Conservation (phyloP, 1,140 invertebrate species). For the Papilio polyxenes region DNA sequence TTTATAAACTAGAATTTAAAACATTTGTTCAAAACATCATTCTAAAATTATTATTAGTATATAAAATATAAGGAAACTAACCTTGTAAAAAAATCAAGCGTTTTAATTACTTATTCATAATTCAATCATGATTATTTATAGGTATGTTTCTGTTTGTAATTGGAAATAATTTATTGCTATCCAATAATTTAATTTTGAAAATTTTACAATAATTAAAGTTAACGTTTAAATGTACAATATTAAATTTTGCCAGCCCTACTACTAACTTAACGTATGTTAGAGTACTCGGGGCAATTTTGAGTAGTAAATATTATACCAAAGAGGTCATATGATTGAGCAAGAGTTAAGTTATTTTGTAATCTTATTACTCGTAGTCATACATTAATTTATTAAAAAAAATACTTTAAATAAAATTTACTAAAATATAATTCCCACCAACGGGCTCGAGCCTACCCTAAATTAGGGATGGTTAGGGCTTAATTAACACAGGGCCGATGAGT, state of each 20-base stretch:
- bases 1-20: too few relatives aligned
- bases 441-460: too few relatives aligned
- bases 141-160: neutral
- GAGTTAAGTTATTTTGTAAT: neutral
- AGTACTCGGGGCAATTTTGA: slow-evolving; percentile 4
- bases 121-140: neutral
- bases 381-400: neutral
- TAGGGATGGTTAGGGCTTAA: too few relatives aligned
- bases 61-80: neutral
- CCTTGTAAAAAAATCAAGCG: slow-evolving; percentile 11
- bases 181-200: neutral
- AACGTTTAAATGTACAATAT: neutral
- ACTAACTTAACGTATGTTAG: neutral
- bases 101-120: slow-evolving; percentile 12
- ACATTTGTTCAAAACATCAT: too few relatives aligned
- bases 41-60: too few relatives aligned
- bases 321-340: slow-evolving; percentile 8
- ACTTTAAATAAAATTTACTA: neutral
- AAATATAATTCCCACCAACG: neutral
- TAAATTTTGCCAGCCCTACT: neutral
- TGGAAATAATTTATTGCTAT: neutral
- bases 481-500: too few relatives aligned
- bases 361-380: neutral
- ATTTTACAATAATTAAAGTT: too few relatives aligned
- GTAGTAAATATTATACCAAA: slow-evolving; percentile 1